Evolutionary conservation across 2,797 vertebrate species (phyloP).

Genomic region (Coendou prehensilis): DNA sequence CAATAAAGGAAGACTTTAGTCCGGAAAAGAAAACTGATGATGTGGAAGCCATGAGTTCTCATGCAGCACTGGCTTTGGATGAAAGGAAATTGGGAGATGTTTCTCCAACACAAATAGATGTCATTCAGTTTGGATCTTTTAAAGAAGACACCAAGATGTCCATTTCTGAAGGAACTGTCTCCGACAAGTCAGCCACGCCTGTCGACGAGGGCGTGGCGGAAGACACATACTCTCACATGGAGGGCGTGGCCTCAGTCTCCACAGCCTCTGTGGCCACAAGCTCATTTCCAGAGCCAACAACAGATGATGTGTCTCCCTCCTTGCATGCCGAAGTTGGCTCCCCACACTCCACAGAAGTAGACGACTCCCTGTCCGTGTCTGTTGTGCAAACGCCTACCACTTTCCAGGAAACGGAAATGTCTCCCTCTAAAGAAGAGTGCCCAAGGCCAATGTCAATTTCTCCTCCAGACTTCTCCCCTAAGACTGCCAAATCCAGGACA

Average conservation of each 20-base stretch:
- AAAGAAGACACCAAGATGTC: slow-evolving; percentile 99
- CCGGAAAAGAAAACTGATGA: slow-evolving; percentile 87
- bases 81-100: slow-evolving; percentile 89
- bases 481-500: slow-evolving; percentile 92
- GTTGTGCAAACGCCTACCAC: slow-evolving; percentile 97
- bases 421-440: slow-evolving; percentile 96
- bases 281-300: slow-evolving; percentile 97
- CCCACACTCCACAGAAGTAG: slow-evolving; percentile 98
- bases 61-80: slow-evolving; percentile 87
- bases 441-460: slow-evolving; percentile 98
- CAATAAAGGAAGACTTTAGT: slow-evolving; percentile 86
- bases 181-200: slow-evolving; percentile 97
- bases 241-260: slow-evolving; percentile 95
- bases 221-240: slow-evolving; percentile 97
- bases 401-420: slow-evolving; percentile 97
- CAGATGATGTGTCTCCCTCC: slow-evolving; percentile 96
- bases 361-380: slow-evolving; percentile 99
- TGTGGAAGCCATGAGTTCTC: slow-evolving; percentile 85
- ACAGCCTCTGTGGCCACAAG: slow-evolving; percentile 97
- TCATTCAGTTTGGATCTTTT: slow-evolving; percentile 91
- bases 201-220: slow-evolving; percentile 97
- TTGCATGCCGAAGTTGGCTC: slow-evolving; percentile 98
- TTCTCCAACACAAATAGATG: slow-evolving; percentile 92
- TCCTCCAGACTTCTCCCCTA: slow-evolving; percentile 96
- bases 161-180: slow-evolving; percentile 98